phyloP scores from a whole-genome alignment of 2,113 vertebrate species.

The Spea multiplicata region DNA sequence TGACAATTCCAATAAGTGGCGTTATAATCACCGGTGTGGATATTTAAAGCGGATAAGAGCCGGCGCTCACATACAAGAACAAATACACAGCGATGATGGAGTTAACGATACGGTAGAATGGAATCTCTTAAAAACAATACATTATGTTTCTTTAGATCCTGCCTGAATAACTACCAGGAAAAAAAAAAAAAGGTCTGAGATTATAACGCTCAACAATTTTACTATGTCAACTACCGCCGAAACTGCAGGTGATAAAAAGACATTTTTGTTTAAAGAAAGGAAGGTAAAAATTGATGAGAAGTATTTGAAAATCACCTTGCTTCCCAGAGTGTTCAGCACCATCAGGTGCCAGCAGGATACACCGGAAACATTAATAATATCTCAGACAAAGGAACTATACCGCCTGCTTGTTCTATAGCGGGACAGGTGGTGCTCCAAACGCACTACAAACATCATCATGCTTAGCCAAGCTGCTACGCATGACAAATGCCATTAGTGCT shows the following conservation, averaged over 20 bases:
- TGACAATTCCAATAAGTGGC: not conserved
- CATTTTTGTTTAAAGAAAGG: not conserved
- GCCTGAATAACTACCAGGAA: not conserved
- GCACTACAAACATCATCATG: too few relatives aligned
- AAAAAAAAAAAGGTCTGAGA: not conserved
- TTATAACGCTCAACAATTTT: not conserved
- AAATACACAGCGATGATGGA: not conserved
- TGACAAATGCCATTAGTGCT: too few relatives aligned
- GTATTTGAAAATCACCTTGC: not conserved
- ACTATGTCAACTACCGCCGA: not conserved
- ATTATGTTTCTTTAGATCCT: not conserved
- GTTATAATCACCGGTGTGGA: not conserved
- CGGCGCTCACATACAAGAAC: not conserved
- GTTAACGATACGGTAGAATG: not conserved
- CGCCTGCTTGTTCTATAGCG: too few relatives aligned
- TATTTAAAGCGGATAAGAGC: not conserved
- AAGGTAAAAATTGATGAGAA: conserved; percentile 1
- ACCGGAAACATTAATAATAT: not conserved
- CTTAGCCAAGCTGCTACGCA: too few relatives aligned
- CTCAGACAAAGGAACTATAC: not conserved
- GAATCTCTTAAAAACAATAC: not conserved
- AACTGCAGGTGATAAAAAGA: not conserved
- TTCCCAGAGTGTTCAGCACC: not conserved
- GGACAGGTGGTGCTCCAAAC: too few relatives aligned
- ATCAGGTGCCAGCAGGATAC: not conserved